Percentiles rank a stretch among this genome's conserved stretches.
These are phyloP conservation scores for Silurus asotus DNA, from an alignment of 2,113 vertebrate species.

Conservation along the genomic window DNA sequence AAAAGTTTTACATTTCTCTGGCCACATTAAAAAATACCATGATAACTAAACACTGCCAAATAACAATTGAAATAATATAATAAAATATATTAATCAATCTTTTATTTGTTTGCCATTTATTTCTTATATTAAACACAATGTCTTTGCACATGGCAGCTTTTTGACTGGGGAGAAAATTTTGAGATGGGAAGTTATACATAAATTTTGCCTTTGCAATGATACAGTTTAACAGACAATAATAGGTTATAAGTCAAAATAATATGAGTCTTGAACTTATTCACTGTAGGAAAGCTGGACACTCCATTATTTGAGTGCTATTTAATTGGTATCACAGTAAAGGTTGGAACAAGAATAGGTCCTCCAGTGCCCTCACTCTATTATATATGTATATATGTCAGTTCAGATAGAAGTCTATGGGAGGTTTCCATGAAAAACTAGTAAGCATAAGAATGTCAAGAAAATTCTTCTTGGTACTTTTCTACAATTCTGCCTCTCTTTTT, in stretches of 20 bases:
- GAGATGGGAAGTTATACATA: conserved; percentile 10
- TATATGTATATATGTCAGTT: neutral
- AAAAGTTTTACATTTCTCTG: neutral
- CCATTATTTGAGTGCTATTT: neutral
- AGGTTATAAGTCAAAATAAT: conserved; percentile 17
- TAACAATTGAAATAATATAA: neutral
- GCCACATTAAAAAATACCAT: neutral
- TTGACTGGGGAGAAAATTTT: neutral
- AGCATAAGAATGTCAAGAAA: neutral
- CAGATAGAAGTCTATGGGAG: neutral
- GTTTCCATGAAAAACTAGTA: neutral
- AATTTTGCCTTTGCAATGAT: conserved; percentile 40
- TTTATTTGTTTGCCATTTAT: neutral
- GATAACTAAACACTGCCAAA: neutral
- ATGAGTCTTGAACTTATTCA: conserved; percentile 24
- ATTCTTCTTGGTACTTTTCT: neutral
- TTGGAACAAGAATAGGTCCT: neutral
- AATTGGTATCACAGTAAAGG: conserved; percentile 9
- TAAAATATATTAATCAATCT: neutral
- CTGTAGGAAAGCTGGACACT: neutral
- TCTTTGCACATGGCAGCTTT: neutral
- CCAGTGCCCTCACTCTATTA: neutral
- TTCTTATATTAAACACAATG: neutral
- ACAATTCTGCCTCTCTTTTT: neutral
- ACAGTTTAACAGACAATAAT: conserved; percentile 40